phyloP scores from a whole-genome alignment of 2,113 vertebrate species.

The Donacobius atricapilla region DNA sequence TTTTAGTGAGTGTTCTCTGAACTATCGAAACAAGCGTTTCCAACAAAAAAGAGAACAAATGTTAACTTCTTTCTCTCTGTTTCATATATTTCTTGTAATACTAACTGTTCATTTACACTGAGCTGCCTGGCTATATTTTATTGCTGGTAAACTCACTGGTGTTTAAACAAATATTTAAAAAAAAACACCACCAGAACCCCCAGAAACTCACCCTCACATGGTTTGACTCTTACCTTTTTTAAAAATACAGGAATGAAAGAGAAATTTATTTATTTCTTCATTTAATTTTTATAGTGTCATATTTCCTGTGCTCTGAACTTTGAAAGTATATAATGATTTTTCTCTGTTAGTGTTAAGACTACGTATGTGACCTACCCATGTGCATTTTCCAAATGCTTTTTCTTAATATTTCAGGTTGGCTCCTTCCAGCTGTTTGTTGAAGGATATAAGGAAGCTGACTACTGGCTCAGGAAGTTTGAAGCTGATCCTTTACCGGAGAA shows the following conservation, averaged over 20 bases:
- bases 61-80: background rate
- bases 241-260: background rate
- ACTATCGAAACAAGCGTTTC: background rate
- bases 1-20: background rate
- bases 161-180: background rate
- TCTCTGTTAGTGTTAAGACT: background rate
- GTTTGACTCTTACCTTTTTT: background rate
- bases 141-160: background rate
- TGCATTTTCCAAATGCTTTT: constrained; percentile 25
- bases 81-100: background rate
- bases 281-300: background rate
- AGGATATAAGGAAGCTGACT: constrained; percentile 92
- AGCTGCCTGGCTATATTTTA: background rate
- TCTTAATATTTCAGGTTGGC: constrained; percentile 84
- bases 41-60: background rate
- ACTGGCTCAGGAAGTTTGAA: constrained; percentile 96
- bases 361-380: background rate
- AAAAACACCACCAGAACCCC: background rate
- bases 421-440: constrained; percentile 98
- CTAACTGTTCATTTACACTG: background rate
- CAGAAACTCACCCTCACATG: background rate
- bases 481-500: constrained; percentile 95
- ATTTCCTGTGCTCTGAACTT: background rate
- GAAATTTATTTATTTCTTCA: background rate
- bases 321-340: background rate